Evolutionary conservation across 2,113 vertebrate genomes (phyloP).

Genomic region (Peucedramus taeniatus): DNA sequence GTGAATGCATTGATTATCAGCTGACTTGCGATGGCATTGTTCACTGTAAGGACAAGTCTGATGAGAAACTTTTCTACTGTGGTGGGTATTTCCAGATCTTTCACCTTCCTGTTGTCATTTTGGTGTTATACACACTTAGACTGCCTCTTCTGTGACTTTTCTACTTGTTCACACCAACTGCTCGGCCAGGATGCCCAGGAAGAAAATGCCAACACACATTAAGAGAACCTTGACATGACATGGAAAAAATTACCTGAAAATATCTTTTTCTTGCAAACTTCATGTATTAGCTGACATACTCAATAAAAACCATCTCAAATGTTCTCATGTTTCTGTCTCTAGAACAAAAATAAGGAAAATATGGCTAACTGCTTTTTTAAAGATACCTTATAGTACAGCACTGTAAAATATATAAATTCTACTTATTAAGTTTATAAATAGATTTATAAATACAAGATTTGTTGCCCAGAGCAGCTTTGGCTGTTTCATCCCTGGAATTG

Average conservation of each 20-base stretch:
- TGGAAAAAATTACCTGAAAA: neutral
- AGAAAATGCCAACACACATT: neutral
- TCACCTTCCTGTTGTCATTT: neutral
- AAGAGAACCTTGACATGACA: neutral
- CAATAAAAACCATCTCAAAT: neutral
- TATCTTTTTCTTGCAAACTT: neutral
- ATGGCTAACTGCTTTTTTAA: neutral
- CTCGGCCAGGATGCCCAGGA: neutral
- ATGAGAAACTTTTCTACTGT: constrained; percentile 96
- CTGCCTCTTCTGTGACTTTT: neutral
- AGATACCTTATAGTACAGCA: neutral
- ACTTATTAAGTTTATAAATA: neutral
- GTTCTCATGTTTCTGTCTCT: neutral
- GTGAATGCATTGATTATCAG: constrained; percentile 92
- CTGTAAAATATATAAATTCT: neutral
- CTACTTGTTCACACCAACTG: neutral
- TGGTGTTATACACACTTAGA: neutral
- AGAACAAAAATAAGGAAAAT: neutral
- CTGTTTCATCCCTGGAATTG: too few relatives aligned
- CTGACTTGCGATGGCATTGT: constrained; percentile 89
- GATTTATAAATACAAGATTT: neutral
- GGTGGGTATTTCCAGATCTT: constrained; percentile 73
- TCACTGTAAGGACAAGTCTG: constrained; percentile 97
- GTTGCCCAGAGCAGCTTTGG: neutral
- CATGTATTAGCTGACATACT: neutral